Base-by-base conservation (phyloP, 2,888 invertebrate genomes). In the Oxytorus armatus region DNA sequence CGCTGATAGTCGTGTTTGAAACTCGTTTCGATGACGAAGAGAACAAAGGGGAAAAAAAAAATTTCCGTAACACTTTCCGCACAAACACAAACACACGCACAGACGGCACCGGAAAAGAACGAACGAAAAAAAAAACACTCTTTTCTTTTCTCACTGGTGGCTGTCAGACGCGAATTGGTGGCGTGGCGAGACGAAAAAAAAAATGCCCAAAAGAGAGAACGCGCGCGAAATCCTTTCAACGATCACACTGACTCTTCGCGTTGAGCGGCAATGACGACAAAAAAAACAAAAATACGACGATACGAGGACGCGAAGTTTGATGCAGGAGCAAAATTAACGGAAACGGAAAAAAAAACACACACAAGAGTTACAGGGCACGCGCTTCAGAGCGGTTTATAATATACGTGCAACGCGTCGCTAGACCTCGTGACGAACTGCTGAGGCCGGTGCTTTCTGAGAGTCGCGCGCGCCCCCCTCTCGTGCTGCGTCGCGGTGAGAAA, bases 391-490 rank as follows among this genome's bases (percentile, higher is more conserved):
- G 72, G 66, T 77, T 42, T 74, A 57, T 74, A 59, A 77, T 77
- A n/a, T n/a, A 77, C 77, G 77, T 77, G 66, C 77, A 51, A 77
- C 77, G 77, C 77, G 77, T 77, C 65, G 77, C 77, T 81, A 81
- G 77, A 81, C 80, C 80, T 81, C 80, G 80, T 81, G 80, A 81
- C 80, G 80, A 81, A 81, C 80, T 81, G 80, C 73, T 73, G 80
- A 44, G 69, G 77, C 80, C 80, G 80, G 80, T 81, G 65, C 77
- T 81, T 77, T 81, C 80, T 79, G 69, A 75, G 81, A 75, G 75
- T 75, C 70, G 77, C 74, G 70, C 74, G 70, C 81, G 75, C 70
- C 33, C 70, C 57, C 79, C 42, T 65, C 79, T 66, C 69, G 75
- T 65, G 65, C 59, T 61, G 63, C 68, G 77, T 74, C 55, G 80